phyloP scores from a whole-genome alignment of 2,888 invertebrate species.

The Halictus ligatus region DNA sequence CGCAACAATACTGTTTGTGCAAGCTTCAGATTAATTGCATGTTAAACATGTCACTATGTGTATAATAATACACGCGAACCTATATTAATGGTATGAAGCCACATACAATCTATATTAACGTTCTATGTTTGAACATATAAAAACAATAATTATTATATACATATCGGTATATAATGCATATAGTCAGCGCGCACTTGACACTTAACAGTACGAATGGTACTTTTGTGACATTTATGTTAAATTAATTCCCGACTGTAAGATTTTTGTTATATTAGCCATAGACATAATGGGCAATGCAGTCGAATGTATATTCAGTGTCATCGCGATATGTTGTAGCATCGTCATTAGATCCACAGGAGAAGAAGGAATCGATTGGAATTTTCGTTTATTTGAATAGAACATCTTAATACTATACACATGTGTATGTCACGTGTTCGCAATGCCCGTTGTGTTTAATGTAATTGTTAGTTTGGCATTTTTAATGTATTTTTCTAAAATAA shows the following conservation, averaged over 20 bases:
- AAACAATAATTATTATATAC: slow-evolving; percentile 80
- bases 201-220: slow-evolving; percentile 70
- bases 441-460: slow-evolving; percentile 54
- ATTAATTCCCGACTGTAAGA: slow-evolving; percentile 56
- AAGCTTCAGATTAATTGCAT: slow-evolving; percentile 84
- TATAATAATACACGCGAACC: slow-evolving; percentile 81
- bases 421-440: slow-evolving; percentile 32
- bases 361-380: slow-evolving; percentile 9
- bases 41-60: slow-evolving; percentile 84
- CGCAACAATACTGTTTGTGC: slow-evolving; percentile 83
- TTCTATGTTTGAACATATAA: slow-evolving; percentile 81
- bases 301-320: not conserved
- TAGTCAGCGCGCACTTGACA: slow-evolving; percentile 78
- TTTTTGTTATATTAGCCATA: slow-evolving; percentile 55
- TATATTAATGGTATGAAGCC: slow-evolving; percentile 81
- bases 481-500: slow-evolving; percentile 67
- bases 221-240: slow-evolving; percentile 55
- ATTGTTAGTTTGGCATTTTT: slow-evolving; percentile 63
- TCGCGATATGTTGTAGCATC: not conserved
- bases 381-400: slow-evolving; percentile 11
- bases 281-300: slow-evolving; percentile 51
- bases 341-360: not conserved
- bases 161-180: slow-evolving; percentile 81
- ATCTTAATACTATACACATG: not conserved
- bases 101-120: slow-evolving; percentile 79